A percentile compares a stretch with the other conserved stretches of the same genome.
phyloP scores from a whole-genome alignment of 2,797 vertebrate genomes.

The Labroides dimidiatus region DNA sequence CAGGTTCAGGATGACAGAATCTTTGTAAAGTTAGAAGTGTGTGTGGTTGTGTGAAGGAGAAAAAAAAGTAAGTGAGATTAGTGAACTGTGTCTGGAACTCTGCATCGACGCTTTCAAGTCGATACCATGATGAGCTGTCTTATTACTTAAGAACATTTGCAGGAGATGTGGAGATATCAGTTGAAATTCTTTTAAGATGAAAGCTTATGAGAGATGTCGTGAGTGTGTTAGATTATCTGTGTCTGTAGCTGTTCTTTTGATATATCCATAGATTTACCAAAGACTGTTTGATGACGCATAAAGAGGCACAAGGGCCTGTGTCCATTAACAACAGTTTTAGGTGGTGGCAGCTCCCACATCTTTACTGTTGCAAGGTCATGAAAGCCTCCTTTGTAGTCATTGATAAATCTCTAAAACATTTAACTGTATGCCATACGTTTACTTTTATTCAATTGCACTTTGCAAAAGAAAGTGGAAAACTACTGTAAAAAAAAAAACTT shows the following conservation, averaged over 20 bases:
- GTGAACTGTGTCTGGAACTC: constrained; percentile 9
- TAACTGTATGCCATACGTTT: too few relatives aligned
- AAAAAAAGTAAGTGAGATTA: not conserved
- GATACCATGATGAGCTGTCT: constrained; percentile 34
- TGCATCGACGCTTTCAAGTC: constrained; percentile 7
- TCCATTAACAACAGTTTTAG: too few relatives aligned
- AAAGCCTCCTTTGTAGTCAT: too few relatives aligned
- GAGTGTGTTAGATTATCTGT: constrained; percentile 1
- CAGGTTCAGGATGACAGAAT: constrained; percentile 9
- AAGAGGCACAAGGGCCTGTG: too few relatives aligned
- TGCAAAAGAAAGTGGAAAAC: too few relatives aligned
- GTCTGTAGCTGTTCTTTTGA: not conserved
- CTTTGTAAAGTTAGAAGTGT: not conserved
- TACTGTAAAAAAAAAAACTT: too few relatives aligned
- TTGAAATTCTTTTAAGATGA: constrained; percentile 22
- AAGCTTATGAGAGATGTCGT: constrained; percentile 6
- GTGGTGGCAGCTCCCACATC: too few relatives aligned
- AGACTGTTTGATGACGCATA: too few relatives aligned
- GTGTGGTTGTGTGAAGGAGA: not conserved
- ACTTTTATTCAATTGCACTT: too few relatives aligned
- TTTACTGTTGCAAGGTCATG: too few relatives aligned
- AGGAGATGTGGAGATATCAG: not conserved
- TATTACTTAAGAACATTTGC: constrained; percentile 35
- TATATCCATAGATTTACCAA: not conserved
- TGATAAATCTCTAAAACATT: too few relatives aligned